A percentile compares a stretch with the other conserved stretches of the same genome.
Evolutionary conservation across 2,113 vertebrate species (phyloP).

Genomic region (Ammospiza caudacuta): DNA sequence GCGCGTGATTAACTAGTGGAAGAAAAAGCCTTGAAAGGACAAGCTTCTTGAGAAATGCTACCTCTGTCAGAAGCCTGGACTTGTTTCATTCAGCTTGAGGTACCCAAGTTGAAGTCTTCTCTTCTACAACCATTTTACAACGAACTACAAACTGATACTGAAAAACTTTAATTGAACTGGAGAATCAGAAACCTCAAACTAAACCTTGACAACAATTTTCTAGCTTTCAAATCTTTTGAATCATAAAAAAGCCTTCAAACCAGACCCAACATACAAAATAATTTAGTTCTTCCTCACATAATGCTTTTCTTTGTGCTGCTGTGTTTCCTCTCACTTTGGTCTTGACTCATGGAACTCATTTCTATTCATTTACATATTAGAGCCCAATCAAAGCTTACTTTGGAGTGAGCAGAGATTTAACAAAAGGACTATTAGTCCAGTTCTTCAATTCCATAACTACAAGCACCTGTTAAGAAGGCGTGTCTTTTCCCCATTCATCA

Average conservation of each 20-base stretch:
- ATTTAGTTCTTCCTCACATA: background rate
- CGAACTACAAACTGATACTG: background rate
- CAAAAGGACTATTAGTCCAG: background rate
- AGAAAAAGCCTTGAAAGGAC: background rate
- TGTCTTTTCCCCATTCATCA: background rate
- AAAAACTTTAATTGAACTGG: background rate
- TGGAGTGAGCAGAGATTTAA: background rate
- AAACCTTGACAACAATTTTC: background rate
- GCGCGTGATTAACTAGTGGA: background rate
- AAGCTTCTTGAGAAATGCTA: background rate
- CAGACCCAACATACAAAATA: background rate
- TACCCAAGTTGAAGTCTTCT: background rate
- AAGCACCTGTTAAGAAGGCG: background rate
- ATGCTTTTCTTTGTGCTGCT: background rate
- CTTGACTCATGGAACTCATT: background rate
- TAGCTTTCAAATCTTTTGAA: background rate
- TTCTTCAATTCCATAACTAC: background rate
- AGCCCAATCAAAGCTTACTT: conserved; percentile 7
- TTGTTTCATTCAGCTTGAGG: background rate
- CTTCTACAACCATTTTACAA: background rate
- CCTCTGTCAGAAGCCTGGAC: background rate
- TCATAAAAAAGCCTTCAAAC: background rate
- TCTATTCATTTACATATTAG: background rate
- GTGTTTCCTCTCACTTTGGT: background rate
- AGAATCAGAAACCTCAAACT: background rate